Conservation (phyloP, 2,113 vertebrate genomes). For the Mystacornis crossleyi region DNA sequence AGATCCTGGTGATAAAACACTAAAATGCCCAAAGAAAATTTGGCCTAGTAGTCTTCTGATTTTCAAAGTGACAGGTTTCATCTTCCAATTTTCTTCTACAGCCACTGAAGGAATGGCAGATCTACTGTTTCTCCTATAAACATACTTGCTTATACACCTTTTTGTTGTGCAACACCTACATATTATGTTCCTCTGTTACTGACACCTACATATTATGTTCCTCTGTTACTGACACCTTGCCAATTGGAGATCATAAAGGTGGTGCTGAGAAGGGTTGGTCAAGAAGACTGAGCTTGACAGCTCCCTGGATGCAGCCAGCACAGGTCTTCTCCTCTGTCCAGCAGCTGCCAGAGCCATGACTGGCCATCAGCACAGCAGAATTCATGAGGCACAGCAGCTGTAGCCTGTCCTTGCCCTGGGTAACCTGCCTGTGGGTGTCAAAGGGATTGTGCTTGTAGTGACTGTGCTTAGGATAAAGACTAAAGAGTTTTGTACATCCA, state of each 20-base stretch:
- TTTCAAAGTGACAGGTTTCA: neutral
- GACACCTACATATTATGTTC: neutral
- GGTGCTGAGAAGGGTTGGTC: neutral
- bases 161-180: neutral
- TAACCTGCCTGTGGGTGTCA: neutral
- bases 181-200: neutral
- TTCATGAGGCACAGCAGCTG: neutral
- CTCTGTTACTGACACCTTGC: neutral
- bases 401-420: neutral
- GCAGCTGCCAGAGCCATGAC: neutral
- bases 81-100: neutral
- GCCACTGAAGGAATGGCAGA: neutral
- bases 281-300: neutral
- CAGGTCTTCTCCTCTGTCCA: neutral
- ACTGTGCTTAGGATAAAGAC: neutral
- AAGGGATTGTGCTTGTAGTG: neutral
- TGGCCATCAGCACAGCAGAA: neutral
- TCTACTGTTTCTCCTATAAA: neutral
- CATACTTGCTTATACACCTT: neutral
- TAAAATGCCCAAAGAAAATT: neutral
- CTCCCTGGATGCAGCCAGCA: neutral
- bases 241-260: neutral
- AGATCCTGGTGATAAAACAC: neutral
- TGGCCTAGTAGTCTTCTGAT: neutral
- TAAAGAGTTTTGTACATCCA: neutral